A percentile compares a stretch with the other conserved stretches of the same genome.
Conservation (phyloP, 2,888 invertebrate genomes). For the Pediacus dermestoides region DNA sequence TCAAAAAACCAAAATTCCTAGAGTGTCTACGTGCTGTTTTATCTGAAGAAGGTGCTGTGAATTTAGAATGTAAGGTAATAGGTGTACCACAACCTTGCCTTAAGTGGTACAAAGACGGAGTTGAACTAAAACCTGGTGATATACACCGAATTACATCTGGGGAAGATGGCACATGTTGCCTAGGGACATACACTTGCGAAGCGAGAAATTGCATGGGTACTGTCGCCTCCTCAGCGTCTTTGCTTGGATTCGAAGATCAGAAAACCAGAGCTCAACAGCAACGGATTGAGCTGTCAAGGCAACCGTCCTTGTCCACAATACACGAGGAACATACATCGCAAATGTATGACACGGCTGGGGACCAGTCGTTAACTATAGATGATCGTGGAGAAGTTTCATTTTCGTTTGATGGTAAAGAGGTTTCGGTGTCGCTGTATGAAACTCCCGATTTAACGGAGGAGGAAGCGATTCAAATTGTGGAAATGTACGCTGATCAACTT, state of each 20-base stretch:
- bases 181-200: slow-evolving; percentile 88
- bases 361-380: slow-evolving; percentile 66
- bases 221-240: slow-evolving; percentile 82
- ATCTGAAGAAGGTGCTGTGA: slow-evolving; percentile 85
- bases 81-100: slow-evolving; percentile 86
- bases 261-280: slow-evolving; percentile 56
- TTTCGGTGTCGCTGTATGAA: slow-evolving; percentile 86
- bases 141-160: slow-evolving; percentile 88
- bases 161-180: slow-evolving; percentile 83
- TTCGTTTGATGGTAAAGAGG: slow-evolving; percentile 88
- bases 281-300: slow-evolving; percentile 59
- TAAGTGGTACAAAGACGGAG: slow-evolving; percentile 90
- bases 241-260: slow-evolving; percentile 81
- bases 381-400: slow-evolving; percentile 85
- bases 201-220: slow-evolving; percentile 89
- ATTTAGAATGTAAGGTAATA: slow-evolving; percentile 88
- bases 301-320: slow-evolving; percentile 84
- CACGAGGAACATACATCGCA: slow-evolving; percentile 88
- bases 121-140: slow-evolving; percentile 84
- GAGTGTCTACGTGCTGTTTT: slow-evolving; percentile 81
- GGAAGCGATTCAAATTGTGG: slow-evolving; percentile 86
- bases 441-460: slow-evolving; percentile 90
- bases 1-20: slow-evolving; percentile 82
- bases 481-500: slow-evolving; percentile 91
- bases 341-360: slow-evolving; percentile 74